phyloP scores from a whole-genome alignment of 2,888 invertebrate species.

The Eristalinus sepulchralis region DNA sequence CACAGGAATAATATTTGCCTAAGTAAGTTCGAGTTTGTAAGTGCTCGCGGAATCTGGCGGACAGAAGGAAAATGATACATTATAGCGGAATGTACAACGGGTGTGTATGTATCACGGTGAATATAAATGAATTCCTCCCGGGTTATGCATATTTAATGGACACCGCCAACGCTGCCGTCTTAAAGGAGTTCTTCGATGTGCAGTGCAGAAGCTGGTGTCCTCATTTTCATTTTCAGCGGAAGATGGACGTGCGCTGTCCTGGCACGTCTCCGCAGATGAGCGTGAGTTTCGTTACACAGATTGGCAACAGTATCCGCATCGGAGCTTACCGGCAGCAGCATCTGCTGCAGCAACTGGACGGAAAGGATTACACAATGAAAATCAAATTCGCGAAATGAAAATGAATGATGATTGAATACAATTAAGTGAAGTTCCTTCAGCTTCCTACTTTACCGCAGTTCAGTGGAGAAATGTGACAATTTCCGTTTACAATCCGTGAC shows the following conservation, averaged over 20 bases:
- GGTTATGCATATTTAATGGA: conserved; percentile 42
- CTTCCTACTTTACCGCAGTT: too few relatives aligned
- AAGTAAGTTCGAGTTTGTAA: conserved; percentile 44
- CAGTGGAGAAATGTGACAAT: too few relatives aligned
- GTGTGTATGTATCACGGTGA: conserved; percentile 19
- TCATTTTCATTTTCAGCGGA: background rate
- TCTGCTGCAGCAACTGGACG: background rate
- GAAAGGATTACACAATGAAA: background rate
- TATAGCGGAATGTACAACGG: conserved; percentile 22
- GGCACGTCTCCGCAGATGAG: background rate
- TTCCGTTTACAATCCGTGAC: too few relatives aligned
- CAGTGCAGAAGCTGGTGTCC: background rate
- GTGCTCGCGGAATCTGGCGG: conserved; percentile 27
- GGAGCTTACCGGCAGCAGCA: background rate
- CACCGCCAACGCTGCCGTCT: background rate
- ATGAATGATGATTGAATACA: too few relatives aligned
- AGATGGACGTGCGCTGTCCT: background rate
- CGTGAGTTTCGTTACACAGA: too few relatives aligned
- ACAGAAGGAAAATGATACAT: conserved; percentile 48
- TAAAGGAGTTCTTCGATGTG: conserved; percentile 11
- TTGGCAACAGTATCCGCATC: too few relatives aligned
- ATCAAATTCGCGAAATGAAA: background rate
- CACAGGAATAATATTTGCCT: conserved; percentile 48
- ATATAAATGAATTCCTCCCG: conserved; percentile 39
- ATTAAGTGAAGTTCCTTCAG: too few relatives aligned